Conservation (phyloP, 2,797 vertebrate species). For the Triplophysa bombifrons region DNA sequence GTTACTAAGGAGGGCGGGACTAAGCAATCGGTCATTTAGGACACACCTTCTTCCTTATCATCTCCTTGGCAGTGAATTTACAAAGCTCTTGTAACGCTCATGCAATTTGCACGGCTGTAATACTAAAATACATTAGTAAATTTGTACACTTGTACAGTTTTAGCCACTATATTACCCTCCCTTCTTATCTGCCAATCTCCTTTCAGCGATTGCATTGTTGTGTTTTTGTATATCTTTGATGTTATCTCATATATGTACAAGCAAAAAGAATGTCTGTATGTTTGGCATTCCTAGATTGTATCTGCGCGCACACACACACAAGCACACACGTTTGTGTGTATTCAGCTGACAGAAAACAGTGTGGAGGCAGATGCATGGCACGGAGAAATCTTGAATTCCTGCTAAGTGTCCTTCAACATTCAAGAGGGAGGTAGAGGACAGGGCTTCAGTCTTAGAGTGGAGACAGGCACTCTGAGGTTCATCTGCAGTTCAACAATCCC, state of each 20-base stretch:
- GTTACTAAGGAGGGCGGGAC: background rate
- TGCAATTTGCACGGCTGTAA: background rate
- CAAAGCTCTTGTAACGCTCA: background rate
- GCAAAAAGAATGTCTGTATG: background rate
- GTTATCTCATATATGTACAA: background rate
- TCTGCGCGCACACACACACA: too few species aligned
- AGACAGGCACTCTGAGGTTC: slow-evolving; percentile 24
- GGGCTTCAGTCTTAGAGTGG: slow-evolving; percentile 6
- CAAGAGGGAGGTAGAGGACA: slow-evolving; percentile 26
- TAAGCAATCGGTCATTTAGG: background rate
- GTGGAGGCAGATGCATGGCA: slow-evolving; percentile 36
- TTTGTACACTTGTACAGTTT: background rate
- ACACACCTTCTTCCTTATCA: background rate
- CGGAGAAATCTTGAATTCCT: slow-evolving; percentile 19
- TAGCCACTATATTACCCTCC: background rate
- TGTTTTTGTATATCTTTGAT: background rate
- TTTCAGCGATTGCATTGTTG: background rate
- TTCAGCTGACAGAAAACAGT: slow-evolving; percentile 1
- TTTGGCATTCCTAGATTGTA: background rate
- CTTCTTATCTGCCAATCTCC: background rate
- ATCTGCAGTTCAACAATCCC: slow-evolving; percentile 32
- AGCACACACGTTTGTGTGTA: background rate
- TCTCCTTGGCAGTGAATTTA: background rate
- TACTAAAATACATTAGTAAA: background rate
- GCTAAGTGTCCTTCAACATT: slow-evolving; percentile 33